Percentiles rank a stretch among this genome's conserved stretches.
phyloP scores from a whole-genome alignment of 2,113 vertebrate genomes.

The Trinectes maculatus region DNA sequence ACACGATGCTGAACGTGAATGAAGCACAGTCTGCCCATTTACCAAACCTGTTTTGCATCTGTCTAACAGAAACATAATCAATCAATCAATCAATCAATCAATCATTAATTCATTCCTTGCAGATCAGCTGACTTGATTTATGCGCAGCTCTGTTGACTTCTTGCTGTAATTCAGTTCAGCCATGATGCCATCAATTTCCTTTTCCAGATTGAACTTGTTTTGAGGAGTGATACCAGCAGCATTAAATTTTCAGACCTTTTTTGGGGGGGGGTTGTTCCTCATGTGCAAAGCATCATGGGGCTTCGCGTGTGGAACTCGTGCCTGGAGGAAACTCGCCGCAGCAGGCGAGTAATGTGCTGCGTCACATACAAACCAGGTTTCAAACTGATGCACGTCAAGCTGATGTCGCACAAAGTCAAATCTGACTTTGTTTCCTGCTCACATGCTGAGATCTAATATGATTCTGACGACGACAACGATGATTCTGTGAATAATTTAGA shows the following conservation, averaged over 20 bases:
- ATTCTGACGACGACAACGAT: no score
- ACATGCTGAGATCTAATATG: not conserved
- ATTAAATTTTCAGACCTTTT: slow-evolving; percentile 51
- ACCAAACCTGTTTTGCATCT: slow-evolving; percentile 36
- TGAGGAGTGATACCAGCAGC: slow-evolving; percentile 28
- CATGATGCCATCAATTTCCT: slow-evolving; percentile 19
- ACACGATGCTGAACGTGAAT: slow-evolving; percentile 13
- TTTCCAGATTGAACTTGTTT: slow-evolving; percentile 50
- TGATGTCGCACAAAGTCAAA: slow-evolving; percentile 2
- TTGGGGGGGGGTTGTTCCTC: no score
- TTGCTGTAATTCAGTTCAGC: slow-evolving; percentile 23
- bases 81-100: no score
- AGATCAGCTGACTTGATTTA: slow-evolving; percentile 26
- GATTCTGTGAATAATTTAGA: no score
- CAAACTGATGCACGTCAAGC: slow-evolving; percentile 14
- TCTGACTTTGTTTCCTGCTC: slow-evolving; percentile 15
- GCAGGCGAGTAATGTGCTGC: slow-evolving; percentile 11
- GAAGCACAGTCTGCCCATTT: slow-evolving; percentile 26
- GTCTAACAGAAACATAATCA: slow-evolving; percentile 28
- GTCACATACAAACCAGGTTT: slow-evolving; percentile 30
- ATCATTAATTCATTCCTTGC: no score
- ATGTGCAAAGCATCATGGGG: slow-evolving; percentile 39
- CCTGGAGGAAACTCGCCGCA: slow-evolving; percentile 32
- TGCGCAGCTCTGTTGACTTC: not conserved
- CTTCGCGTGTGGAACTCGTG: slow-evolving; percentile 14